Conservation (phyloP, 2,113 vertebrate species). For the Eubucco bourcierii region DNA sequence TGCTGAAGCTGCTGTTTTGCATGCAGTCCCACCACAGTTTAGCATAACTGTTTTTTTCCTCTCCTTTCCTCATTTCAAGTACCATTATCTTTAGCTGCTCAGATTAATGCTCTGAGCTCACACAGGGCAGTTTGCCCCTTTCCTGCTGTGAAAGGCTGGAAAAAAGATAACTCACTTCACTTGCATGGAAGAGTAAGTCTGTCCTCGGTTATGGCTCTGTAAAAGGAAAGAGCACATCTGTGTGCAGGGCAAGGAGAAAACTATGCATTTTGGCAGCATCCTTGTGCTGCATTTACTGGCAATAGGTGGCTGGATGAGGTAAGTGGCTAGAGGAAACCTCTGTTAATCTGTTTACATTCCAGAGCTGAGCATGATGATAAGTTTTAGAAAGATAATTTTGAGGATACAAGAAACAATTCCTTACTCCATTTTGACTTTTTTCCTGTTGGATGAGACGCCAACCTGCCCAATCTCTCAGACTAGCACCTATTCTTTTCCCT, state of each 20-base stretch:
- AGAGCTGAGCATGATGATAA: not conserved
- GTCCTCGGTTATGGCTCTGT: not conserved
- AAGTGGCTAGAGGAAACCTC: not conserved
- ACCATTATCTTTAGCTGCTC: not conserved
- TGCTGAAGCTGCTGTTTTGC: not conserved
- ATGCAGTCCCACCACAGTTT: not conserved
- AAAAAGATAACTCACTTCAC: not conserved
- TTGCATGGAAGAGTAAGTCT: not conserved
- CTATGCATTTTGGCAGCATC: not conserved
- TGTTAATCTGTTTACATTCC: not conserved
- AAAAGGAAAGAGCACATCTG: not conserved
- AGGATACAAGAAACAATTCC: not conserved
- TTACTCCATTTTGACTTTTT: not conserved
- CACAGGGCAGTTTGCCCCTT: not conserved
- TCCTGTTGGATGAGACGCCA: not conserved
- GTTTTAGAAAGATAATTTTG: not conserved
- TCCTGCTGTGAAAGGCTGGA: not conserved
- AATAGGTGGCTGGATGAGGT: not conserved
- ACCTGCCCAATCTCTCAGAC: not conserved
- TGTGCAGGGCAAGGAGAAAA: not conserved
- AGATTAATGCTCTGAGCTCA: not conserved
- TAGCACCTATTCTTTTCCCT: not conserved
- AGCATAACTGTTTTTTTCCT: not conserved
- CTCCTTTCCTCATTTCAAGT: not conserved
- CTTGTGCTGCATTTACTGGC: not conserved